Percentiles rank a stretch among this genome's conserved stretches.
Evolutionary conservation across 2,888 invertebrate genomes (phyloP).

Genomic region (Dendrolimus houi): DNA sequence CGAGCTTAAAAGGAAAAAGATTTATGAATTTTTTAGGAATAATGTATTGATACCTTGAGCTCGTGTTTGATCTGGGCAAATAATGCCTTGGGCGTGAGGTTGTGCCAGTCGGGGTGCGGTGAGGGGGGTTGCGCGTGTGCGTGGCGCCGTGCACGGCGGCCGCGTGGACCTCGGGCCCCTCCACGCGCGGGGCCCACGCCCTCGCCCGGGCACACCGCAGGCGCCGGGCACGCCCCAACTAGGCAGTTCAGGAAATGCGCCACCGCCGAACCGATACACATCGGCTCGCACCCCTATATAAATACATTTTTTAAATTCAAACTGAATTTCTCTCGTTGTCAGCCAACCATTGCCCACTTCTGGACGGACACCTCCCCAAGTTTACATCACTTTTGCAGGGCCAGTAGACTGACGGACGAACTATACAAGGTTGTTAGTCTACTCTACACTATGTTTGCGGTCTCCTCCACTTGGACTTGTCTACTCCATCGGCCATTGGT

Average conservation of each 20-base stretch:
- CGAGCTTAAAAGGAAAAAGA: too few species aligned
- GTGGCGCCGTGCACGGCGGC: constrained; percentile 36
- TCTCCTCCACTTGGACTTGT: too few species aligned
- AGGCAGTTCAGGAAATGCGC: constrained; percentile 98
- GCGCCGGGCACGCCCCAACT: constrained; percentile 84
- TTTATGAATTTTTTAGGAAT: too few species aligned
- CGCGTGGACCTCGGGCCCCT: constrained; percentile 65
- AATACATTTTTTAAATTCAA: too few species aligned
- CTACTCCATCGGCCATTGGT: too few species aligned
- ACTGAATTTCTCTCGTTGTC: too few species aligned
- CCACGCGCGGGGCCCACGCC: constrained; percentile 74
- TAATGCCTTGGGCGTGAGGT: constrained; percentile 88
- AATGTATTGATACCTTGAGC: constrained; percentile 59
- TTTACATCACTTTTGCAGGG: too few species aligned
- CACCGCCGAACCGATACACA: constrained; percentile 92
- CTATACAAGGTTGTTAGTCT: too few species aligned
- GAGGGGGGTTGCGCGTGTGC: constrained; percentile 25
- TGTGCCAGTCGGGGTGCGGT: constrained; percentile 84
- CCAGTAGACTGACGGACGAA: too few species aligned
- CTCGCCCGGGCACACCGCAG: constrained; percentile 53
- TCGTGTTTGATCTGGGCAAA: constrained; percentile 93
- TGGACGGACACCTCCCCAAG: too few species aligned
- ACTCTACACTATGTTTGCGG: too few species aligned
- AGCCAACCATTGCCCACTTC: too few species aligned
- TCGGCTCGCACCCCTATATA: constrained; percentile 86